Evolutionary conservation across 2,113 vertebrate genomes (phyloP), one percentile per base, ranked within the genome.

Genomic region (Gavialis gangeticus): DNA sequence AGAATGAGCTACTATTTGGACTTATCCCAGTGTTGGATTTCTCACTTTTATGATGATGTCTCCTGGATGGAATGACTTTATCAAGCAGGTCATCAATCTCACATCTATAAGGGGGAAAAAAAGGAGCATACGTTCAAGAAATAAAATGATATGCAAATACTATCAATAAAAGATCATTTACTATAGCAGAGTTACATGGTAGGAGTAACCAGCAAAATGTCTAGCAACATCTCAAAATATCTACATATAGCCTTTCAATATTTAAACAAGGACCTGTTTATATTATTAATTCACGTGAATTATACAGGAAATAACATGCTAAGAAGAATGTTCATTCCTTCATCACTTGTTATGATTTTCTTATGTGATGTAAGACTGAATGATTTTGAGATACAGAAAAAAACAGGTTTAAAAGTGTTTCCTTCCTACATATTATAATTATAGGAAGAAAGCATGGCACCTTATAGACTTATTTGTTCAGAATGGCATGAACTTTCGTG

Each of bases 91-190:
- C 89, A 16, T 91, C 91, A n/a, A 19, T 59, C 56, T 97, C 95
- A 0, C 69, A 92, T 82, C 99, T 99, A 91, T 19, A 85, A 94
- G 5, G 25, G 90, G 85, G 28, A 95, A 87, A 58, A 67, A 79
- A 75, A 90, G 8, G 94, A 1, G 75, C 4, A 76, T 58, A 90
- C 54, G 28, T 69, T 91, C 2, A 78, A 86, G 30, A 14, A 87
- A n/a, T 21, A 55, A 94, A 91, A 28, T 12, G 24, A 87, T 21
- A 6, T 10, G 30, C 10, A 85, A 73, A 78, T 3, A 4, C n/a
- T 79, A 85, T 46, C 4, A 46, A 62, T 5, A 3, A 89, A 90
- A 83, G 46, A 46, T 46, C 9, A 46, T 46, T 46, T 46, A 46
- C 46, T 46, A 46, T 46, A 46, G 46, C 46, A 9, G 46, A 46